A percentile compares a stretch with the other conserved stretches of the same genome.
phyloP scores from a whole-genome alignment of 1,140 invertebrate genomes.

The Drosophila subobscura region DNA sequence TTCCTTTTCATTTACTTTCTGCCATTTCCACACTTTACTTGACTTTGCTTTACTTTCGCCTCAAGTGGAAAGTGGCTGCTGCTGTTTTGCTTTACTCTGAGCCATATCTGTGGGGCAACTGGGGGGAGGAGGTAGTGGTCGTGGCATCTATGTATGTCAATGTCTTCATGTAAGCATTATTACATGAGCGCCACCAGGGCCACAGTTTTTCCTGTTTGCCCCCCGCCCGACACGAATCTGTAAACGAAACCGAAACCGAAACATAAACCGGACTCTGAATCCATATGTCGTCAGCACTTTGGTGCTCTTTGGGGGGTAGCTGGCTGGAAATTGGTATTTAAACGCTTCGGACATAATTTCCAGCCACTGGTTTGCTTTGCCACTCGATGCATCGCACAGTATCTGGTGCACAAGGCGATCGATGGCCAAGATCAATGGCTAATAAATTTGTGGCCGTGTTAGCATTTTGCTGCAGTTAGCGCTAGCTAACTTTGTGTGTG shows the following conservation, averaged over 20 bases:
- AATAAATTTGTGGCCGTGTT: conserved; percentile 58
- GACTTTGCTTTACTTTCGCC: too few relatives aligned
- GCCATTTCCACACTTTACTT: too few relatives aligned
- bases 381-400: conserved; percentile 9
- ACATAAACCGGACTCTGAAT: conserved; percentile 40
- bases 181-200: conserved; percentile 36
- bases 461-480: conserved; percentile 21
- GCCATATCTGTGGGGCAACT: too few relatives aligned
- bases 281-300: neutral
- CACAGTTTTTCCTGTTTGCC: conserved; percentile 42
- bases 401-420: conserved; percentile 30
- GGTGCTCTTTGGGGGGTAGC: conserved; percentile 4
- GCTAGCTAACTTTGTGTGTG: conserved; percentile 3
- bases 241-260: neutral
- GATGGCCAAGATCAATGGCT: conserved; percentile 72
- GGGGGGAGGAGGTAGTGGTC: too few relatives aligned
- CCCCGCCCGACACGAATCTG: too few relatives aligned
- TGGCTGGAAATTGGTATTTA: conserved; percentile 50
- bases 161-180: conserved; percentile 28
- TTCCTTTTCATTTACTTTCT: too few relatives aligned
- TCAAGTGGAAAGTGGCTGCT: too few relatives aligned
- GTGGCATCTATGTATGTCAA: conserved; percentile 42
- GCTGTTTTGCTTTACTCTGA: too few relatives aligned
- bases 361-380: conserved; percentile 17
- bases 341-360: conserved; percentile 40